Evolutionary conservation across 2,888 invertebrate species (phyloP).

Genomic region (Tyria jacobaeae): DNA sequence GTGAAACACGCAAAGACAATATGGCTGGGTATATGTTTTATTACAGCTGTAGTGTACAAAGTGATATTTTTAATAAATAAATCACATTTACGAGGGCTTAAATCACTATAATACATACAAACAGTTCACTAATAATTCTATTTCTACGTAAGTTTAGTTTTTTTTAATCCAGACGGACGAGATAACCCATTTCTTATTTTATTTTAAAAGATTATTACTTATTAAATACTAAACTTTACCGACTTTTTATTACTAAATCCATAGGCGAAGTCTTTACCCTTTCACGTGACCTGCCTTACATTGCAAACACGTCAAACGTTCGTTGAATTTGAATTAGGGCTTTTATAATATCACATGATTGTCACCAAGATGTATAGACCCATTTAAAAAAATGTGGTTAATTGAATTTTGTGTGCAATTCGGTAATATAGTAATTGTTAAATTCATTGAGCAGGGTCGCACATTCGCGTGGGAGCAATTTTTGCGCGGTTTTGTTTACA

Average conservation of each 20-base stretch:
- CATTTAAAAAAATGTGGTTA: constrained; percentile 34
- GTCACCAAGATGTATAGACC: constrained; percentile 40
- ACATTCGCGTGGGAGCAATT: constrained; percentile 64
- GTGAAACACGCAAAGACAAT: not conserved
- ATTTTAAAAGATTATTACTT: constrained; percentile 19
- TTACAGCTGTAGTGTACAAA: not conserved
- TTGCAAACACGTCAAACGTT: constrained; percentile 67
- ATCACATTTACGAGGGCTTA: not conserved
- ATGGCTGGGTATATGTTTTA: not conserved
- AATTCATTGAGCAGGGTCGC: constrained; percentile 45
- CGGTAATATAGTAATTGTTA: constrained; percentile 31
- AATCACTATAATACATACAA: not conserved
- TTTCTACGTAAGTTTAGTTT: not conserved
- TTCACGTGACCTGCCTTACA: constrained; percentile 72
- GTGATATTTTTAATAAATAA: not conserved
- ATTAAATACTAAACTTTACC: constrained; percentile 77
- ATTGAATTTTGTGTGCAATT: constrained; percentile 35
- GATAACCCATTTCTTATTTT: constrained; percentile 5
- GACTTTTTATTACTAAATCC: constrained; percentile 85
- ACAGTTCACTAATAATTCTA: not conserved
- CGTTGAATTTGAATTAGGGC: constrained; percentile 49
- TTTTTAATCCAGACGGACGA: too few species aligned
- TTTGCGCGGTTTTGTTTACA: constrained; percentile 78
- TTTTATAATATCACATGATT: constrained; percentile 62
- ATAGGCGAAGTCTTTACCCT: constrained; percentile 78